Conservation (phyloP, 2,888 invertebrate species). For the Catonia carolina region DNA sequence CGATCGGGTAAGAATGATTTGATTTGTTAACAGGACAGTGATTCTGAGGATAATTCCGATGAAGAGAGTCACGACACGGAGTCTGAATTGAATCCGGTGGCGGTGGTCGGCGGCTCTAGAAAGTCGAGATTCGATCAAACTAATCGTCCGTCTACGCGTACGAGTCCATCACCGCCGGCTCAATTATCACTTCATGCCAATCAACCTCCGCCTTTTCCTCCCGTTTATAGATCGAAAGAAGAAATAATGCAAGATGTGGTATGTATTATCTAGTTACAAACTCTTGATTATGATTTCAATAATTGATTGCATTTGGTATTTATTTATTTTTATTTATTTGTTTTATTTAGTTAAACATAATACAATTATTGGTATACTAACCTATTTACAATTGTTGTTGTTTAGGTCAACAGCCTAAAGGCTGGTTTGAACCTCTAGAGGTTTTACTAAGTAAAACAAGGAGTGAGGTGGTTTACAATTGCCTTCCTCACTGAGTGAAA, state of each 20-base stretch:
- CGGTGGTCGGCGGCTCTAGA: too few relatives aligned
- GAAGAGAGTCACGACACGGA: slow-evolving; percentile 35
- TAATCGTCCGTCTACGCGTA: neutral
- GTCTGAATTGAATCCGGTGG: slow-evolving; percentile 8
- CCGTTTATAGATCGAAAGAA: slow-evolving; percentile 41
- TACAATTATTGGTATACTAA: too few relatives aligned
- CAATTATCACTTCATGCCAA: slow-evolving; percentile 32
- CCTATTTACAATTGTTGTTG: too few relatives aligned
- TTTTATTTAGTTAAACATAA: too few relatives aligned
- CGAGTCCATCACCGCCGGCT: slow-evolving; percentile 1
- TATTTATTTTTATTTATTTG: too few relatives aligned
- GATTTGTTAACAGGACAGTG: slow-evolving; percentile 43
- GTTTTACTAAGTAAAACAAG: too few relatives aligned
- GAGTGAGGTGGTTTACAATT: too few relatives aligned
- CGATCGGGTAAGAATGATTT: too few relatives aligned
- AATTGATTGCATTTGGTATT: too few relatives aligned
- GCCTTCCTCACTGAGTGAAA: too few relatives aligned
- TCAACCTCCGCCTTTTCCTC: slow-evolving; percentile 34
- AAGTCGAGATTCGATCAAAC: slow-evolving; percentile 19
- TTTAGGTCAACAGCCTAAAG: too few relatives aligned
- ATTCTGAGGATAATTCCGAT: slow-evolving; percentile 43
- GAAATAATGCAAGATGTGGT: slow-evolving; percentile 65
- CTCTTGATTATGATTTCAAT: neutral
- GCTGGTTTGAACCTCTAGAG: too few relatives aligned
- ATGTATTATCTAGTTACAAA: slow-evolving; percentile 36